Percentiles rank a stretch among this genome's conserved stretches.
Evolutionary conservation across 2,888 invertebrate species (phyloP).

Genomic region (Lithophane leautieri): DNA sequence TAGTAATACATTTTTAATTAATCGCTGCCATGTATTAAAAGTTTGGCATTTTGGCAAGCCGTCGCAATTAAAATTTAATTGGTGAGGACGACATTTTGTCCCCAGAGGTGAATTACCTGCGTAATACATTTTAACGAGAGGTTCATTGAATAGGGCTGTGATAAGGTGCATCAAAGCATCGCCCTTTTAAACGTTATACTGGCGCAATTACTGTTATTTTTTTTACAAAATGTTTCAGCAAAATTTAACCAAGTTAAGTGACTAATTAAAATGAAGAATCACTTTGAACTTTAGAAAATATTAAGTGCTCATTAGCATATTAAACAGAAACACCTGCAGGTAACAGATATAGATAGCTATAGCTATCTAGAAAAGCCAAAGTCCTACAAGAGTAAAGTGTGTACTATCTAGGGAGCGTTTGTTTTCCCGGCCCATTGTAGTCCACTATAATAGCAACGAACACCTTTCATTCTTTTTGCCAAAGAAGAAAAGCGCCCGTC

Average conservation of each 20-base stretch:
- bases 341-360: constrained; percentile 20
- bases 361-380: constrained; percentile 25
- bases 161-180: constrained; percentile 33
- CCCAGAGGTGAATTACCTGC: constrained; percentile 61
- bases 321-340: constrained; percentile 17
- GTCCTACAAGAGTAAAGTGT: constrained; percentile 46
- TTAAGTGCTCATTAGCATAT: constrained; percentile 36
- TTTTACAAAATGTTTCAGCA: constrained; percentile 9
- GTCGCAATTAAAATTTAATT: constrained; percentile 72
- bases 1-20: constrained; percentile 81
- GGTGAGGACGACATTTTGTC: constrained; percentile 69
- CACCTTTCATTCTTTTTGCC: constrained; percentile 63
- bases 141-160: constrained; percentile 48
- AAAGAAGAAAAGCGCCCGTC: constrained; percentile 44
- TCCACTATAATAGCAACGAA: constrained; percentile 57
- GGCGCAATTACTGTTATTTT: constrained; percentile 7
- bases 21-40: constrained; percentile 77
- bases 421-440: constrained; percentile 55
- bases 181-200: constrained; percentile 1
- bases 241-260: constrained; percentile 1
- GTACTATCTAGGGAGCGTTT: constrained; percentile 47
- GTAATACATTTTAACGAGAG: constrained; percentile 56
- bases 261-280: constrained; percentile 12
- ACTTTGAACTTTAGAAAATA: constrained; percentile 27
- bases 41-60: constrained; percentile 72